phyloP scores from a whole-genome alignment of 2,113 vertebrate species.

The Chunga burmeisteri region DNA sequence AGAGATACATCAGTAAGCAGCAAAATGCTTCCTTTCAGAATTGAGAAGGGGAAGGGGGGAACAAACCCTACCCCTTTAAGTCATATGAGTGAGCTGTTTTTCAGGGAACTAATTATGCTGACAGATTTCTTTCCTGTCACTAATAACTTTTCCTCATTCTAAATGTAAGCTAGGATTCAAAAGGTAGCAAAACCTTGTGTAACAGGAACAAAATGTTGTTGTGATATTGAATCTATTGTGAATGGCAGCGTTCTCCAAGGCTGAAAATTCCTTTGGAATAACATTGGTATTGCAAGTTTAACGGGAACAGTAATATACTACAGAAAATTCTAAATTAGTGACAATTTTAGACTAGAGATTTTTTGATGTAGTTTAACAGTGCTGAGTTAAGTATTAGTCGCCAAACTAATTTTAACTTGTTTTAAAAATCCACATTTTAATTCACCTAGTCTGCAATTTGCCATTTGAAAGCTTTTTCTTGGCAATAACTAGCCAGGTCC shows the following conservation, averaged over 20 bases:
- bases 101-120: background rate
- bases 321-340: background rate
- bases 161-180: background rate
- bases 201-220: background rate
- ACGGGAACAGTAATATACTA: background rate
- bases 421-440: background rate
- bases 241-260: background rate
- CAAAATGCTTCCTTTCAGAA: background rate
- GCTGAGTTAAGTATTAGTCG: background rate
- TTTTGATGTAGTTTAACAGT: background rate
- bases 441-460: background rate
- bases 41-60: background rate
- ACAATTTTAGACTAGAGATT: background rate
- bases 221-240: background rate
- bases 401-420: background rate
- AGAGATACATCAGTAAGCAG: background rate
- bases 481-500: background rate
- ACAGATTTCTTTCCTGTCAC: background rate
- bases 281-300: background rate
- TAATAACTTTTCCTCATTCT: background rate
- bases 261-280: background rate
- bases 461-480: background rate
- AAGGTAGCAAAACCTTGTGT: background rate
- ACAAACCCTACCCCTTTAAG: background rate
- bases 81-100: accelerated